Base-by-base conservation (phyloP, 1,140 invertebrate genomes). In the Mizuhopecten yessoensis region DNA sequence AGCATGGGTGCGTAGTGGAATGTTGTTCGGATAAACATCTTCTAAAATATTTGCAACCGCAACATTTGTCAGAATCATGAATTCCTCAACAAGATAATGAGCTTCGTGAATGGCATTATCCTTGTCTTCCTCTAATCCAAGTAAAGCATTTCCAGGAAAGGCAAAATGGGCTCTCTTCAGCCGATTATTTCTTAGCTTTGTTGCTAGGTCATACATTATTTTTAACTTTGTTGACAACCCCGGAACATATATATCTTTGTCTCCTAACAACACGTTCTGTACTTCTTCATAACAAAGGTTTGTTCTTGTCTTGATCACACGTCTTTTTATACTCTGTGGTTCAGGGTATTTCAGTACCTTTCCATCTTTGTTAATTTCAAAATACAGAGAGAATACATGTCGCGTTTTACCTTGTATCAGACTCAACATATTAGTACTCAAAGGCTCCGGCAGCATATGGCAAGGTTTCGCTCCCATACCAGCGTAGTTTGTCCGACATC, bases 371-470 rank as follows among this genome's bases (percentile, higher is more conserved):
- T 92, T 88, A 33, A 95, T 90, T 36, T 87, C 92, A 86, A 96
- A 94, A 29, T 94, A 93, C 5, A 96, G 75, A 7, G 95, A 95
- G 20, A 95, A 33, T 0, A 92, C 91, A 86, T 93, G 94, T 92
- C 96, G 90, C 36, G 95, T 93, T 88, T 95, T 91, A 75, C 91
- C 94, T 33, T 95, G 95, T 13, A 96, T 86, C 20, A 97, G 93
- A 87, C 96, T 97, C 88, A 96, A 96, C 15, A 96, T 86, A 91
- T 96, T 93, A 15, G 94, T 91, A 91, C 96, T 96, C 0, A 97
- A 92, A 42, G 95, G 93, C 87, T 94, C 93, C 17, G 97, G 97
- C 10, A 97, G 89, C 96, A 97, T 97, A 87, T 95, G 94, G 90
- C 95, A 96, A 15, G 96, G 92, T 42, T 45, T 92, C 39, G 42